Evolutionary conservation across 2,113 vertebrate species (phyloP).

Genomic region (Sinocyclocheilus anophthalmus): DNA sequence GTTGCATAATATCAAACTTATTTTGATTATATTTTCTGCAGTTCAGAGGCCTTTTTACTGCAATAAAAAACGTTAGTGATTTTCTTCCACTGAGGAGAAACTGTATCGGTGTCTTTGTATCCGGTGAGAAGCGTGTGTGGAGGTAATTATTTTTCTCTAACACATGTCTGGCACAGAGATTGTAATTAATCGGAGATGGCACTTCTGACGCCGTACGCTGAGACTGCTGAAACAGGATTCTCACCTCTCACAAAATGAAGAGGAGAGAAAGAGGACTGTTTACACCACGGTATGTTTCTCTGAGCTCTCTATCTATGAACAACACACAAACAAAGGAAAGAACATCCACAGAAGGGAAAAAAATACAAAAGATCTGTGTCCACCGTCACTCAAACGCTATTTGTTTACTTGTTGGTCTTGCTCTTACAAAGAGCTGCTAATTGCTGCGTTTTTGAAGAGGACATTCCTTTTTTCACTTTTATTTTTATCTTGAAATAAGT

Average conservation of each 20-base stretch:
- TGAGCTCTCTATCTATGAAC: neutral
- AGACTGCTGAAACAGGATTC: constrained; percentile 54
- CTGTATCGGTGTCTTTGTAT: constrained; percentile 36
- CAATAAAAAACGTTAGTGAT: neutral
- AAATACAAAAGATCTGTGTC: constrained; percentile 41
- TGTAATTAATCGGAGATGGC: constrained; percentile 57
- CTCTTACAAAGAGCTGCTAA: constrained; percentile 50
- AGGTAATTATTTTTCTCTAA: constrained; percentile 63
- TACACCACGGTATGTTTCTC: constrained; percentile 34
- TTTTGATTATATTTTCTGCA: neutral
- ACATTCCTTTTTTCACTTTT: neutral
- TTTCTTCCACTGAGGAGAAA: constrained; percentile 6
- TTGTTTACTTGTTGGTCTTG: constrained; percentile 52
- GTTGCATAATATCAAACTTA: neutral
- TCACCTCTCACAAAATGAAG: constrained; percentile 57
- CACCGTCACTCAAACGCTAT: constrained; percentile 43
- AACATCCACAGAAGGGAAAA: neutral
- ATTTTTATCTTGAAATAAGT: neutral
- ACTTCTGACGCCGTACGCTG: constrained; percentile 58
- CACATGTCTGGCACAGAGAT: constrained; percentile 63
- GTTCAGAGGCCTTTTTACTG: neutral
- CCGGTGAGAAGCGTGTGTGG: constrained; percentile 35
- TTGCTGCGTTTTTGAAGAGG: constrained; percentile 32
- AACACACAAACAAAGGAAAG: constrained; percentile 22
- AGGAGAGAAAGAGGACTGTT: constrained; percentile 25